Evolutionary conservation across 2,113 vertebrate species (phyloP), one percentile per base, ranked within the genome.

Genomic region (Stigmatopora nigra): DNA sequence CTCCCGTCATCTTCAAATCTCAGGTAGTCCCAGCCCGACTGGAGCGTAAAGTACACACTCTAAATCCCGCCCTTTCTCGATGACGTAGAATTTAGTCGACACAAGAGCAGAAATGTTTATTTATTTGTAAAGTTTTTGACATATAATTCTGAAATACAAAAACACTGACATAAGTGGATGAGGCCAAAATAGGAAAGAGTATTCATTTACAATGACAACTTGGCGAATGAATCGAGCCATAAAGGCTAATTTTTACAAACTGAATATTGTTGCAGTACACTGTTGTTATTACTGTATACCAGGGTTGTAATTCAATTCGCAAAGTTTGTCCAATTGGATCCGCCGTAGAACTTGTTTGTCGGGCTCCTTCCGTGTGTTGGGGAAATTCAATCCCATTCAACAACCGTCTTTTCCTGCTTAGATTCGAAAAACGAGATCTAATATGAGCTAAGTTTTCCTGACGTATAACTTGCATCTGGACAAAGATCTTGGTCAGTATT

Each of bases 21-120:
- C 56, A 36, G 45, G 11, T 5, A 4, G n/a, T 59, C 17, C 25
- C 9, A 17, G 61, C 48, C 75, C 61, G 48, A 69, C 66, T 12
- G 31, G 11, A 35, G 36, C n/a, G 36, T 48, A 35, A 77, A 63
- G 66, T 61, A 45, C 56, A 1, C 67, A n/a, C 60, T 12, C 49
- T 67, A 46, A 68, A 68, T 76, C 84, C 82, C 86, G 79, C 79
- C 80, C 71, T 77, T 72, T 70, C 35, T 69, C 12, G 51, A 12
- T 17, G 61, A 62, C 70, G 59, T 71, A 36, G 59, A 0, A 38
- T 1, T 22, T 1, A 5, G 41, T 20, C 41, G 41, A 13, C 1
- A 10, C 7, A 31, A 16, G 16, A 16, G 8, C 15, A 36, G 31
- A 3, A 41, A 31, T 31, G 25, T 31, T 31, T 31, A 31, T 31